Percentiles rank a stretch among this genome's conserved stretches.
phyloP scores from a whole-genome alignment of 2,113 vertebrate species.

The Aphyosemion australe region DNA sequence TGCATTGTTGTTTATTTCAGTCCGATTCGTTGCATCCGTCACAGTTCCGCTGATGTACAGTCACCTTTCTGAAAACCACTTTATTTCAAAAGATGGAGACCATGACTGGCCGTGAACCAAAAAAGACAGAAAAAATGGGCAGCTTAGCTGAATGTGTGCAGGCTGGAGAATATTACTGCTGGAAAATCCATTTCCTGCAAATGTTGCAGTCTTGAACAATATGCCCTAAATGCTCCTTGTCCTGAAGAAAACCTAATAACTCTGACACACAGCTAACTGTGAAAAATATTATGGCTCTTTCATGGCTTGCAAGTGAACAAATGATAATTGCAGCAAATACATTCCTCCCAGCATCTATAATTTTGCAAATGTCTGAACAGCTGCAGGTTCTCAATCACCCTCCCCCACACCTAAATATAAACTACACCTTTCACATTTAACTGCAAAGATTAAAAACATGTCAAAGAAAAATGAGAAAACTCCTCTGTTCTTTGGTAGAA shows the following conservation, averaged over 20 bases:
- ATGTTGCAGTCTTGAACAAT: conserved; percentile 61
- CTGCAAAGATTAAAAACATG: neutral
- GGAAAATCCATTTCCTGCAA: conserved; percentile 63
- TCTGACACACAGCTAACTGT: conserved; percentile 52
- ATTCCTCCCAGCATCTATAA: conserved; percentile 53
- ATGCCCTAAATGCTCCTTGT: conserved; percentile 58
- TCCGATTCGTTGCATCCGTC: conserved; percentile 15
- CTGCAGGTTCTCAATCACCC: conserved; percentile 34
- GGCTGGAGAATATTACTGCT: conserved; percentile 39
- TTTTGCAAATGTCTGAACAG: conserved; percentile 55
- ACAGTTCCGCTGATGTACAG: conserved; percentile 6
- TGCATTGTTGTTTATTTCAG: neutral
- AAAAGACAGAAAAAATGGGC: neutral
- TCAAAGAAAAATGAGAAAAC: neutral
- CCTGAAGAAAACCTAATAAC: conserved; percentile 63
- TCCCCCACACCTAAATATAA: neutral
- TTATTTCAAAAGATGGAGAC: conserved; percentile 33
- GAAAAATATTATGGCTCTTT: conserved; percentile 59
- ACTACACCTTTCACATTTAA: neutral
- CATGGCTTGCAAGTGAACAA: conserved; percentile 50
- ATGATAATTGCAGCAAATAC: conserved; percentile 62
- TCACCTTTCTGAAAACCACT: conserved; percentile 21
- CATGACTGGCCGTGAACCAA: conserved; percentile 45
- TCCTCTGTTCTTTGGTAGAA: neutral
- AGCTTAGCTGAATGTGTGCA: conserved; percentile 29